Percentiles rank a stretch among this genome's conserved stretches.
These are phyloP conservation scores for Meloidogyne exigua DNA, from an alignment of 1,140 invertebrate genomes.

Conservation along the genomic window DNA sequence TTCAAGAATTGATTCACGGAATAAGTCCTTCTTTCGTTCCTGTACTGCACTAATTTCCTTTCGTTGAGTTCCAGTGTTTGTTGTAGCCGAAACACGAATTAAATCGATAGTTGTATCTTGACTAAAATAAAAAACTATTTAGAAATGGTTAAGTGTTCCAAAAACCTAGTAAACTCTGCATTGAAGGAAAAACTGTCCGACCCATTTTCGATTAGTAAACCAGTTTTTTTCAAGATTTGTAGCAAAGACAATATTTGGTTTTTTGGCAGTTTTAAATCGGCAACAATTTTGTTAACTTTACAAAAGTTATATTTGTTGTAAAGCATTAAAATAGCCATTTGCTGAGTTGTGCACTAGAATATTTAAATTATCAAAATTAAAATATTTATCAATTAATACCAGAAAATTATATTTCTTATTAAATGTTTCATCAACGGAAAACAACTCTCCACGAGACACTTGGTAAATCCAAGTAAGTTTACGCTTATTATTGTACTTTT, in stretches of 20 bases:
- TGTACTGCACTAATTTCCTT: background rate
- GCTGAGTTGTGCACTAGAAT: background rate
- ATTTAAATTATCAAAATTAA: background rate
- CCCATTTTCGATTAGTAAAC: background rate
- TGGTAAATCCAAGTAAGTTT: background rate
- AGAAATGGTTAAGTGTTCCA: background rate
- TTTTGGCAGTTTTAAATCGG: background rate
- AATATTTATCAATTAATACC: background rate
- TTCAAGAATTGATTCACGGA: background rate
- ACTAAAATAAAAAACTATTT: background rate
- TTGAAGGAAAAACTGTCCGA: background rate
- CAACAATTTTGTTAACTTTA: background rate
- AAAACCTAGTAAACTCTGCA: background rate
- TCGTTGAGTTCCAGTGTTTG: conserved; percentile 1
- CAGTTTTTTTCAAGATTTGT: background rate
- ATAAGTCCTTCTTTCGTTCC: background rate
- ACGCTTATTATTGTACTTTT: background rate
- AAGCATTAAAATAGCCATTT: background rate
- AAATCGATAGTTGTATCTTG: background rate
- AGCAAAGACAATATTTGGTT: background rate
- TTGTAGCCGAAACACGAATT: background rate
- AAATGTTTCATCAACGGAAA: background rate
- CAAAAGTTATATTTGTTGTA: background rate
- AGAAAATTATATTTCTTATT: background rate
- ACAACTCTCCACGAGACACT: background rate